Evolutionary conservation across 2,888 invertebrate species (phyloP).

Genomic region (Drosophila vallismaia): DNA sequence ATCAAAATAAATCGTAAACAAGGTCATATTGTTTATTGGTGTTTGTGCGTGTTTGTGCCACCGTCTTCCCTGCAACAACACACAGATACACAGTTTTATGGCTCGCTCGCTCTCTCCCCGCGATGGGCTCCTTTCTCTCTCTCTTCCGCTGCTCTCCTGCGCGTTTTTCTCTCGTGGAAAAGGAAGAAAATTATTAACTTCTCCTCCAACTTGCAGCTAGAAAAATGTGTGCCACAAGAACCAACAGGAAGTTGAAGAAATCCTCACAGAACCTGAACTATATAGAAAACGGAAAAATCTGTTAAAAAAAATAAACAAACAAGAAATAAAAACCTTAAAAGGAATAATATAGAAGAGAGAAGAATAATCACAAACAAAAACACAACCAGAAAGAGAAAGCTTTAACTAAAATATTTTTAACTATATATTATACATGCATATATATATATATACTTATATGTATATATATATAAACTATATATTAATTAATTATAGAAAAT

Average conservation of each 20-base stretch:
- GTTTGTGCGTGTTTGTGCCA: slow-evolving; percentile 42
- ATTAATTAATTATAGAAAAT: slow-evolving; percentile 45
- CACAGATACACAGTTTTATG: slow-evolving; percentile 52
- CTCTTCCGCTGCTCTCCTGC: slow-evolving; percentile 14
- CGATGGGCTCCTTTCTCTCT: background rate
- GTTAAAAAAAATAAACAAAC: slow-evolving; percentile 23
- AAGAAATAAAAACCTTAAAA: slow-evolving; percentile 11
- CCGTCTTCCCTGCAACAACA: slow-evolving; percentile 20
- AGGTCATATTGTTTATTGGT: slow-evolving; percentile 66
- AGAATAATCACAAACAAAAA: slow-evolving; percentile 53
- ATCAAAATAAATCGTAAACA: slow-evolving; percentile 78
- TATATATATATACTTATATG: slow-evolving; percentile 46
- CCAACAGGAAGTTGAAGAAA: slow-evolving; percentile 65
- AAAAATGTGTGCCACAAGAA: slow-evolving; percentile 74
- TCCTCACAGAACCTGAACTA: slow-evolving; percentile 75
- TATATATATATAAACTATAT: slow-evolving; percentile 32
- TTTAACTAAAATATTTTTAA: slow-evolving; percentile 79
- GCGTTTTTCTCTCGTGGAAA: slow-evolving; percentile 30
- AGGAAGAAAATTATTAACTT: slow-evolving; percentile 26
- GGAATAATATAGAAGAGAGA: slow-evolving; percentile 32
- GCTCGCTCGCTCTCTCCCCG: background rate
- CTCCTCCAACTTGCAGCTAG: slow-evolving; percentile 62
- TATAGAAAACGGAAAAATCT: slow-evolving; percentile 47
- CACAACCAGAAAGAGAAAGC: slow-evolving; percentile 57
- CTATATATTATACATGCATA: slow-evolving; percentile 58